Evolutionary conservation across 2,113 vertebrate genomes (phyloP).

Genomic region (Jaculus jaculus): DNA sequence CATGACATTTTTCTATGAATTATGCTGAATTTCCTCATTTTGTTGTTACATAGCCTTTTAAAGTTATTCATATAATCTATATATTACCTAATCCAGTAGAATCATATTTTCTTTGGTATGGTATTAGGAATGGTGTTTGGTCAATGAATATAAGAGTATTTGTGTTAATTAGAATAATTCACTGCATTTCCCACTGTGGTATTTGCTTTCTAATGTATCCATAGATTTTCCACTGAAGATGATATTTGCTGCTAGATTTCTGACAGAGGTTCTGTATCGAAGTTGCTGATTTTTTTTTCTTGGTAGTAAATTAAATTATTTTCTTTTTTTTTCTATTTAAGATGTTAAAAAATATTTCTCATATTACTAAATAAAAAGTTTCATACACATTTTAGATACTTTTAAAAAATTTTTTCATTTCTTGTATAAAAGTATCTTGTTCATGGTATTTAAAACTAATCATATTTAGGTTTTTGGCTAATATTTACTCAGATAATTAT

Average conservation of each 20-base stretch:
- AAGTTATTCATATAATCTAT: neutral
- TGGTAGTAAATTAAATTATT: neutral
- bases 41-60: neutral
- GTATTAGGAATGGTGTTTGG: neutral
- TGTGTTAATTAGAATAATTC: neutral
- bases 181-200: neutral
- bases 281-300: neutral
- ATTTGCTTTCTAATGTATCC: neutral
- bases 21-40: neutral
- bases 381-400: neutral
- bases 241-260: neutral
- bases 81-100: neutral
- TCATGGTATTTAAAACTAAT: neutral
- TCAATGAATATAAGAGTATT: conserved; percentile 2
- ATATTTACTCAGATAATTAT: neutral
- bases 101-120: neutral
- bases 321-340: neutral
- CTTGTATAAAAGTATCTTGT: neutral
- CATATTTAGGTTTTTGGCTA: neutral
- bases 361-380: neutral
- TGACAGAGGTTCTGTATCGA: neutral
- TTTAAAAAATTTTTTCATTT: neutral
- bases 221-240: neutral
- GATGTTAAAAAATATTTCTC: neutral
- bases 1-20: conserved; percentile 5